Base-by-base conservation (phyloP, 2,113 vertebrate species). In the Hippopotamus amphibius region DNA sequence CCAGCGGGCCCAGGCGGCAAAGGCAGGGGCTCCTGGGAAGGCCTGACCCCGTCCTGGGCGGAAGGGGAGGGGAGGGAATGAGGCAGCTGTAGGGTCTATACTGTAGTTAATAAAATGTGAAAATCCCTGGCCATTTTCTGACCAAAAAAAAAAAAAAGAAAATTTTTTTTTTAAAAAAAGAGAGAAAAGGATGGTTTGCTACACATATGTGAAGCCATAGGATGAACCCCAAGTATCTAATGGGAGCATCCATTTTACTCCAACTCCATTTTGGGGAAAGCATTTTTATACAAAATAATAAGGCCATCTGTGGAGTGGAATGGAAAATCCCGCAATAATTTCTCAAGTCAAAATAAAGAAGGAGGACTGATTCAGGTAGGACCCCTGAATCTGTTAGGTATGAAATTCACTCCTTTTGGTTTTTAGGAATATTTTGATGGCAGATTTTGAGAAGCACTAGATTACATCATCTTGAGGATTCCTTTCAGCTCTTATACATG, bases 1-100 rank as follows among this genome's bases (percentile, higher is more conserved):
- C 96, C 99, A 99, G 98, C 98, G 98, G 90, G 99, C 99, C 43
- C 99, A 99, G 96, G 97, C 95, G 1, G 99, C 99, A 76, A 98
- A 99, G 12, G 97, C 97, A 33, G 37, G 87, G 66, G 55, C 98
- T 84, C 97, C 97, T 2, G 98, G 98, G 48, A 99, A 99, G 97
- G 98, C 98, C 86, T 99, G 98, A 99, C 92, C 96, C 41, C 15
- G 0, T 6, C 21, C 46, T 2, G 0, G 43, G 71, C 68, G 89
- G 65, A 0, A 0, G 63, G 80, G 53, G 13, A 13, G 10, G 63
- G 83, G 57, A 59, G 86, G 66, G 68, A 80, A 43, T 26, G 46
- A 90, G 86, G 96, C 77, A 91, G 95, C 82, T 93, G 53, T 72
- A 37, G 93, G 88, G n/a, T 93, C 93, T 96, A 46, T 66, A 77